Conservation (phyloP, 2,113 vertebrate species). For the Corythoichthys intestinalis region DNA sequence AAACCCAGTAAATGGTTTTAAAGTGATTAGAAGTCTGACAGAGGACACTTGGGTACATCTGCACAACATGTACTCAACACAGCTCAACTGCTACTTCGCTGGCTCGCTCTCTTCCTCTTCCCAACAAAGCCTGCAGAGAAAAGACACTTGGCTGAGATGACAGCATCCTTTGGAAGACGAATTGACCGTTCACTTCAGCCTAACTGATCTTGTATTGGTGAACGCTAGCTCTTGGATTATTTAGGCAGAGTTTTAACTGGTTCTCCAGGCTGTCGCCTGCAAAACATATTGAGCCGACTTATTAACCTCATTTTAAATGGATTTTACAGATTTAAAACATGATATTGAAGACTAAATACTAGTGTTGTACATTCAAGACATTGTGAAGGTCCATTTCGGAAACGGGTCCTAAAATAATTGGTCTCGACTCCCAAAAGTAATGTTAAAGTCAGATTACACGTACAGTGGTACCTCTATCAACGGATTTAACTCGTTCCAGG, state of each 20-base stretch:
- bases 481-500: too few species aligned
- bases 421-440: too few species aligned
- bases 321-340: not conserved
- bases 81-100: conserved; percentile 5
- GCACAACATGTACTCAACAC: conserved; percentile 39
- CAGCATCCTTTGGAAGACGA: conserved; percentile 40
- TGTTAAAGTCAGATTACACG: too few species aligned
- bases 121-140: conserved; percentile 18
- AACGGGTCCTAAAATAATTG: too few species aligned
- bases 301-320: not conserved
- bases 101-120: conserved; percentile 10
- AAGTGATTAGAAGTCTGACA: conserved; percentile 57
- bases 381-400: too few species aligned
- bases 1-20: conserved; percentile 32
- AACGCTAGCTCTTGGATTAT: conserved; percentile 37
- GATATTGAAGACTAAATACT: not conserved
- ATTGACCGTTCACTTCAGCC: conserved; percentile 45
- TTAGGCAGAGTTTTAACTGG: conserved; percentile 41
- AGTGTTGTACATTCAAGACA: too few species aligned
- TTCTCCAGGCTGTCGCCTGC: conserved; percentile 32
- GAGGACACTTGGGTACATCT: conserved; percentile 49
- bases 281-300: conserved; percentile 22
- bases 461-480: too few species aligned
- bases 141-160: conserved; percentile 22
- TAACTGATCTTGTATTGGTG: conserved; percentile 50